Conservation (phyloP, 2,888 invertebrate genomes). For the Nineta flava region DNA sequence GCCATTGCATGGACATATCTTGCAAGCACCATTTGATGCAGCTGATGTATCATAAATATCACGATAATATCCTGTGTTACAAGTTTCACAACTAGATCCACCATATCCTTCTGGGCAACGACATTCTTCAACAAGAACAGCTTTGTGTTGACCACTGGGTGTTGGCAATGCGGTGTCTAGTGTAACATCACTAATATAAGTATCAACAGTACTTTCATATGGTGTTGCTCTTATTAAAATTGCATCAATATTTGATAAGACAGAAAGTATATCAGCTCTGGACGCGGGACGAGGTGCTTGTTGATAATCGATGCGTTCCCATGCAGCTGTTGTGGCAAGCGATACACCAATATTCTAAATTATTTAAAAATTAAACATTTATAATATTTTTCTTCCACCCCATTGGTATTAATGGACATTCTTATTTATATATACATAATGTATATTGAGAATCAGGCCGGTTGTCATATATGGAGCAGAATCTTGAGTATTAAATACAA, state of each 20-base stretch:
- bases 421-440: too few relatives aligned
- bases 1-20: slow-evolving; percentile 61
- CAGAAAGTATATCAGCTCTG: slow-evolving; percentile 69
- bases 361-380: slow-evolving; percentile 1
- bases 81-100: slow-evolving; percentile 74
- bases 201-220: slow-evolving; percentile 42
- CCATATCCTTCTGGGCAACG: slow-evolving; percentile 61
- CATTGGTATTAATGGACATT: too few relatives aligned
- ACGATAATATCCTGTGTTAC: slow-evolving; percentile 54
- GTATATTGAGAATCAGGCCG: too few relatives aligned
- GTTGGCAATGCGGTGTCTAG: slow-evolving; percentile 65
- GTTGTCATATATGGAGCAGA: too few relatives aligned
- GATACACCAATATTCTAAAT: slow-evolving; percentile 44
- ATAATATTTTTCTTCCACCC: neutral
- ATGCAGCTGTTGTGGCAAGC: slow-evolving; percentile 43
- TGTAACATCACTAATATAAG: slow-evolving; percentile 65
- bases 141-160: slow-evolving; percentile 41
- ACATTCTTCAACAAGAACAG: slow-evolving; percentile 73
- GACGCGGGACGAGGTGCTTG: slow-evolving; percentile 42
- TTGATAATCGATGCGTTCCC: slow-evolving; percentile 40
- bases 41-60: slow-evolving; percentile 35
- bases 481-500: too few relatives aligned
- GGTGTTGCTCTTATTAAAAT: slow-evolving; percentile 72
- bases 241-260: slow-evolving; percentile 65
- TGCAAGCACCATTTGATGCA: slow-evolving; percentile 42